phyloP scores from a whole-genome alignment of 30 jellyfish, hydroid and myxozoan species.

The Sanderia malayensis region DNA sequence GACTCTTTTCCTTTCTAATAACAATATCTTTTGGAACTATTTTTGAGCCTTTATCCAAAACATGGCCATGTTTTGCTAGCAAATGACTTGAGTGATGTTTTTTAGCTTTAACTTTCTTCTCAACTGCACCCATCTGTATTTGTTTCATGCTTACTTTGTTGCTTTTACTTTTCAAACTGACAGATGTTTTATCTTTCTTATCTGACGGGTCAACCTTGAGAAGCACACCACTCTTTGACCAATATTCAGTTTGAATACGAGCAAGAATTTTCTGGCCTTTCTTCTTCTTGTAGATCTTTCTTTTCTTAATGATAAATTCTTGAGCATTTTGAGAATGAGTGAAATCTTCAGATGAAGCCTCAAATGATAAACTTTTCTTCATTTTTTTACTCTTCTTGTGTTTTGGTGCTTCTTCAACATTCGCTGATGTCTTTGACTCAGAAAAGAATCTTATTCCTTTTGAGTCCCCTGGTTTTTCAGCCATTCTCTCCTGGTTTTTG shows the following conservation, averaged over 20 bases:
- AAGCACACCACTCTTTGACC: slow-evolving; percentile 66
- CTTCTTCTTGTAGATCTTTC: slow-evolving; percentile 76
- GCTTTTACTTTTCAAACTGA: background rate
- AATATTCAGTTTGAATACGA: slow-evolving; percentile 68
- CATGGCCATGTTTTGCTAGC: no score
- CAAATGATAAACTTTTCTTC: slow-evolving; percentile 35
- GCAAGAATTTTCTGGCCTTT: slow-evolving; percentile 69
- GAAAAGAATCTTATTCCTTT: no score
- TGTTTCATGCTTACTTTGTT: background rate
- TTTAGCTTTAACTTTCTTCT: background rate
- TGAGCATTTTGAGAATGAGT: no score
- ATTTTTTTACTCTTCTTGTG: slow-evolving; percentile 41
- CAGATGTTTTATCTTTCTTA: slow-evolving; percentile 17
- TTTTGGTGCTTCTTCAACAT: background rate
- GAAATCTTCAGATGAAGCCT: no score
- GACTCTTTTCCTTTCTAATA: no score
- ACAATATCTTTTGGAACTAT: no score
- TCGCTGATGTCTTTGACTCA: no score
- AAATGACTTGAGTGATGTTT: no score
- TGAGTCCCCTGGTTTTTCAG: no score
- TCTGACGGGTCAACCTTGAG: slow-evolving; percentile 69
- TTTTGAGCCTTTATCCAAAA: no score
- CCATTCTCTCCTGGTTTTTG: no score
- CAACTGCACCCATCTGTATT: background rate
- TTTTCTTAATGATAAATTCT: slow-evolving; percentile 56